Conservation (phyloP, 1,140 invertebrate genomes). For the Ceratoteleas bidentatus region DNA sequence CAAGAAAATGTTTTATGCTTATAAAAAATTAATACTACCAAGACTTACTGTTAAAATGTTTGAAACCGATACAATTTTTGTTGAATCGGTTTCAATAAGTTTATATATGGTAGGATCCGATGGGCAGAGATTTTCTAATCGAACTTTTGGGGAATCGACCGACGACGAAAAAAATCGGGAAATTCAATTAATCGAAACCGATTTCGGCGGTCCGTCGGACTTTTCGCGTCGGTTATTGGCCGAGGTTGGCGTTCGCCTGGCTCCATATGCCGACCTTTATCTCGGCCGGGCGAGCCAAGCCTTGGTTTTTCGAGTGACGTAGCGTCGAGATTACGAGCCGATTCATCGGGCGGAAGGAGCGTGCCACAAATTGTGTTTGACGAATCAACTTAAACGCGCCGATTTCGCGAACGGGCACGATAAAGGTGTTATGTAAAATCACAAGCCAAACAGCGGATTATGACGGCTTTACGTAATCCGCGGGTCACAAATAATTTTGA, state of each 20-base stretch:
- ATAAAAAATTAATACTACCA: no score
- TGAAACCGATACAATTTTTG: no score
- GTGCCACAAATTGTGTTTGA: constrained; percentile 68
- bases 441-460: constrained; percentile 60
- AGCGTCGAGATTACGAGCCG: constrained; percentile 66
- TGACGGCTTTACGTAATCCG: constrained; percentile 51
- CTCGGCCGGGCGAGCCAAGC: constrained; percentile 75
- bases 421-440: constrained; percentile 66
- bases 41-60: no score
- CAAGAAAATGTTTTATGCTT: no score
- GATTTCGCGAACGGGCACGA: constrained; percentile 58
- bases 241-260: constrained; percentile 64
- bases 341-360: constrained; percentile 68
- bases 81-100: no score
- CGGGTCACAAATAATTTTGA: constrained; percentile 35
- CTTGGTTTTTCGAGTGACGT: constrained; percentile 80
- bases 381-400: constrained; percentile 61
- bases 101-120: no score
- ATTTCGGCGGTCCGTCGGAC: no score
- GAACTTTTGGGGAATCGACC: no score
- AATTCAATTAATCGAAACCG: background rate
- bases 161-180: constrained; percentile 4
- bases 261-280: constrained; percentile 70
- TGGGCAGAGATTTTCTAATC: no score
- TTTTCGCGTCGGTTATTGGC: constrained; percentile 38